Percentiles rank a stretch among this genome's conserved stretches.
Conservation (phyloP, 2,113 vertebrate genomes). For the Silurus asotus region DNA sequence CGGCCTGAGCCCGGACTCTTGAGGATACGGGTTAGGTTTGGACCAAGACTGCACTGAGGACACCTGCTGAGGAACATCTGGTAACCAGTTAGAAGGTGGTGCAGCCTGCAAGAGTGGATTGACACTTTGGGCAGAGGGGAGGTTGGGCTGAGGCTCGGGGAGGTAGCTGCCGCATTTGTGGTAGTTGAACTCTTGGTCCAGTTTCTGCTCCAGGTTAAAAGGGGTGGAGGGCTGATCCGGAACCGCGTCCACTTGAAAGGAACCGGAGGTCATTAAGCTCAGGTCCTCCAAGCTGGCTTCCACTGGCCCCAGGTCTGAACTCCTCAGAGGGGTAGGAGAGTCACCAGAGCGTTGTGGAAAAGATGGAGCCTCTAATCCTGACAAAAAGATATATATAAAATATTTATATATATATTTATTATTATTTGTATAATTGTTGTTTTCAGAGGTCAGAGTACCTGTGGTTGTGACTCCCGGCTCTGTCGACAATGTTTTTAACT, state of each 20-base stretch:
- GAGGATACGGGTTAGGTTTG: conserved; percentile 55
- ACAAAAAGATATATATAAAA: too few species aligned
- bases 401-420: too few species aligned
- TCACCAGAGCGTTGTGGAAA: conserved; percentile 64
- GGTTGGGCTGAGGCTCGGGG: conserved; percentile 60
- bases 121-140: not conserved
- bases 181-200: conserved; percentile 82
- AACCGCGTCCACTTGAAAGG: conserved; percentile 53
- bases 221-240: not conserved
- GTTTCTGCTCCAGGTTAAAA: conserved; percentile 73
- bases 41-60: conserved; percentile 66
- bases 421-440: not conserved
- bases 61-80: conserved; percentile 50
- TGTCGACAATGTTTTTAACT: conserved; percentile 76
- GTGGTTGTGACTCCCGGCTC: conserved; percentile 30
- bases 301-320: conserved; percentile 77
- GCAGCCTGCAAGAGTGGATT: not conserved
- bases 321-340: conserved; percentile 79
- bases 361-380: not conserved
- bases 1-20: conserved; percentile 18
- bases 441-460: conserved; percentile 47
- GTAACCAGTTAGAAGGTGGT: conserved; percentile 48
- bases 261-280: conserved; percentile 16
- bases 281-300: conserved; percentile 78
- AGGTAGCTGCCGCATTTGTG: conserved; percentile 76